Percentiles rank a stretch among this genome's conserved stretches.
Evolutionary conservation across 2,797 vertebrate species (phyloP).

Genomic region (Urophycis tenuis): DNA sequence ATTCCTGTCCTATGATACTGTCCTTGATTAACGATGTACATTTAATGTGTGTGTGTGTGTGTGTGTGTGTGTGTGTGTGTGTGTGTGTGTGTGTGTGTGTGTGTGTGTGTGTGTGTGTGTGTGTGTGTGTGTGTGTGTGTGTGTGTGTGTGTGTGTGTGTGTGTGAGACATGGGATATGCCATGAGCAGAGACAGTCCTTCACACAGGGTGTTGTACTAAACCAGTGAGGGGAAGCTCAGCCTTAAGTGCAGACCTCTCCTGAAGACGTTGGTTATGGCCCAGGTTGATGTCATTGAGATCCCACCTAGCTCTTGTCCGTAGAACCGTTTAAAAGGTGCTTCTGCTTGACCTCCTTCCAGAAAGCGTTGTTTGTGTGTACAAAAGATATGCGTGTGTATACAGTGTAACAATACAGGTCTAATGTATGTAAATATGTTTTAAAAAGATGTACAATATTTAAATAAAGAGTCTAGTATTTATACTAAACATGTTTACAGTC

Average conservation of each 20-base stretch:
- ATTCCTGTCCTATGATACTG: not conserved
- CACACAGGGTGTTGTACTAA: conserved; percentile 15
- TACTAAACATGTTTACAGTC: conserved; percentile 62
- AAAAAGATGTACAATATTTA: conserved; percentile 98
- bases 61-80: too few species aligned
- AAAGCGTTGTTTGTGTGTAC: conserved; percentile 53
- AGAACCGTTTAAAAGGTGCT: conserved; percentile 62
- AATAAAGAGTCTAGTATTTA: conserved; percentile 99
- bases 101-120: too few species aligned
- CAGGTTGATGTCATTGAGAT: conserved; percentile 39
- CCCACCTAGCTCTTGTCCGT: conserved; percentile 23
- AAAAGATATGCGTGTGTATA: conserved; percentile 58
- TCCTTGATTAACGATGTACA: not conserved
- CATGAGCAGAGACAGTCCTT: not conserved
- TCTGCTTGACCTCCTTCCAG: conserved; percentile 61
- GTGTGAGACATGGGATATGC: not conserved
- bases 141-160: not conserved
- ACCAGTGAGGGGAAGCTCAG: conserved; percentile 60
- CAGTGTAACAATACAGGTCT: conserved; percentile 72
- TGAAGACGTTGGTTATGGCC: conserved; percentile 47
- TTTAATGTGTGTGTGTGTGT: not conserved
- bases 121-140: not conserved
- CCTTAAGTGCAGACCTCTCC: conserved; percentile 56
- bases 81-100: too few species aligned
- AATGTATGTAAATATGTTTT: conserved; percentile 96